A percentile compares a stretch with the other conserved stretches of the same genome.
Conservation (phyloP, 2,888 invertebrate genomes). For the Pristionchus arcanus region DNA sequence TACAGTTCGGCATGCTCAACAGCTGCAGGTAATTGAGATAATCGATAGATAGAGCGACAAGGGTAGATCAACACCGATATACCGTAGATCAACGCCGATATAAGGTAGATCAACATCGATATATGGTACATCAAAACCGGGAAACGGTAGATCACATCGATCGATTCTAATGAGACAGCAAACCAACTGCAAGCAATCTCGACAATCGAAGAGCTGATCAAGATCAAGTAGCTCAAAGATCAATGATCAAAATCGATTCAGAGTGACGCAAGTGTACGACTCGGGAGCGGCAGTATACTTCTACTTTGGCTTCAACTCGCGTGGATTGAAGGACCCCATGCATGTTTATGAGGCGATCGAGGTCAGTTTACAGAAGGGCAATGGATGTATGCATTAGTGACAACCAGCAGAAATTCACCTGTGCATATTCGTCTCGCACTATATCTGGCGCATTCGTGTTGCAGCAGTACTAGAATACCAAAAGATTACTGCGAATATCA, state of each 20-base stretch:
- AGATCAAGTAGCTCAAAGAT: background rate
- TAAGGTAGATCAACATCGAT: background rate
- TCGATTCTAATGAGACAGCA: background rate
- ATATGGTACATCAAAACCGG: background rate
- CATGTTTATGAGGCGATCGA: slow-evolving; percentile 91
- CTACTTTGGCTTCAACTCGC: slow-evolving; percentile 90
- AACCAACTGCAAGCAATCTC: background rate
- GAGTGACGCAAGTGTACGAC: slow-evolving; percentile 96
- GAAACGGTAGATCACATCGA: background rate
- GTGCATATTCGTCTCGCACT: too few relatives aligned
- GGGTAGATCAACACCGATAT: background rate
- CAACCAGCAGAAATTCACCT: too few relatives aligned
- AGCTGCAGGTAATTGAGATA: slow-evolving; percentile 80
- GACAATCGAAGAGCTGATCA: background rate
- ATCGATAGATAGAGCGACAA: background rate
- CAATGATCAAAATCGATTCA: slow-evolving; percentile 62
- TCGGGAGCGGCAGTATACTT: slow-evolving; percentile 97
- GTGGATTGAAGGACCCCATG: slow-evolving; percentile 85
- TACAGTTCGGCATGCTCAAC: slow-evolving; percentile 81
- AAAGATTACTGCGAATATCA: too few relatives aligned
- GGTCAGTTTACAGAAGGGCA: slow-evolving; percentile 78
- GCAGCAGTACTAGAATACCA: too few relatives aligned
- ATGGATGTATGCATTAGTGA: background rate
- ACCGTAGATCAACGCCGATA: background rate
- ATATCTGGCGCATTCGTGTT: too few relatives aligned